A percentile compares a stretch with the other conserved stretches of the same genome.
These are phyloP conservation scores for Petrocephalus schoutedeni DNA, from an alignment of 2,797 vertebrate genomes.

Conservation along the genomic window DNA sequence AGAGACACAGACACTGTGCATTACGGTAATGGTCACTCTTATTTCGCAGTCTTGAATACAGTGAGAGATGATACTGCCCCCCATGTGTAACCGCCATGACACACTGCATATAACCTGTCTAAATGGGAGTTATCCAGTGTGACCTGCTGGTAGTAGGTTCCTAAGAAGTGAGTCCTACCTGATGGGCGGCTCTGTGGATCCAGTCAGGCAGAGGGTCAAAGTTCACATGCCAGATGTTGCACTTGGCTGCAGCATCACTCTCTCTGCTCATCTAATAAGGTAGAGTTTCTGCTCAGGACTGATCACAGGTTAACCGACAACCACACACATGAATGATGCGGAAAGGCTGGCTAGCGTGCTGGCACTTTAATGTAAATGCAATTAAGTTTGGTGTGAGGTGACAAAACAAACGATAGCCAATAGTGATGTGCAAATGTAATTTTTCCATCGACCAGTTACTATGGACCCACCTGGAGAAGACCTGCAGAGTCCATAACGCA, in stretches of 20 bases:
- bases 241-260: conserved; percentile 40
- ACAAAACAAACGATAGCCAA: not conserved
- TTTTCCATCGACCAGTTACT: not conserved
- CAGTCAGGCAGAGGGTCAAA: conserved; percentile 57
- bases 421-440: not conserved
- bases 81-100: not conserved
- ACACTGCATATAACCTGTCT: not conserved
- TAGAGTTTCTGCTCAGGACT: not conserved
- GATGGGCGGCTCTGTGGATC: conserved; percentile 54
- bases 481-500: conserved; percentile 41
- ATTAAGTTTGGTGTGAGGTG: not conserved
- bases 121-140: not conserved
- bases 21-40: not conserved
- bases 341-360: not conserved
- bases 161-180: conserved; percentile 41
- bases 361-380: not conserved
- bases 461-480: conserved; percentile 40
- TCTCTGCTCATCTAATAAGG: conserved; percentile 26
- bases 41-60: not conserved
- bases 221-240: conserved; percentile 60
- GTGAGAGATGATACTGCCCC: not conserved
- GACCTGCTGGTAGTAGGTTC: not conserved
- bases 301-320: not conserved
- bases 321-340: not conserved
- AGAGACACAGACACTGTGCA: not conserved